These are phyloP conservation scores for Pogonus chalceus DNA, from an alignment of 1,140 invertebrate species.

Conservation along the genomic window DNA sequence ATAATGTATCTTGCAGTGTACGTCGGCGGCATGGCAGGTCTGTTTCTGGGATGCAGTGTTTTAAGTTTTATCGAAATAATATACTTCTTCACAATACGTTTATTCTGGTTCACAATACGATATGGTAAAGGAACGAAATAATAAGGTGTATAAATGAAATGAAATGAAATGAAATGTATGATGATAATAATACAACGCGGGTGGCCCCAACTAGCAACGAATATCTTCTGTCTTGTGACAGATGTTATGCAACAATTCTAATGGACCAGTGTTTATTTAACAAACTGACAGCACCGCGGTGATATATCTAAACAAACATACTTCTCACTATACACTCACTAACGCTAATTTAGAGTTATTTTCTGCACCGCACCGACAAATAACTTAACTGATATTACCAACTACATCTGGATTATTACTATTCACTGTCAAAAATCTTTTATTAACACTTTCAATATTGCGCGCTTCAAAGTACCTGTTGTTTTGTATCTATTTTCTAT, in stretches of 20 bases:
- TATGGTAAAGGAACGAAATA: background rate
- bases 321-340: constrained; percentile 18
- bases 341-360: constrained; percentile 7
- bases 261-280: constrained; percentile 35
- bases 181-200: no score
- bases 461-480: constrained; percentile 11
- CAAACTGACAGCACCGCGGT: constrained; percentile 26
- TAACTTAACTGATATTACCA: constrained; percentile 10
- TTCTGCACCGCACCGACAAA: constrained; percentile 17
- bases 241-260: constrained; percentile 33
- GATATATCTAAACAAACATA: constrained; percentile 21
- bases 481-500: no score
- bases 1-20: constrained; percentile 42
- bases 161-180: no score
- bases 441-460: background rate
- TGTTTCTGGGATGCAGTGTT: constrained; percentile 59
- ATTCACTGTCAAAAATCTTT: constrained; percentile 6
- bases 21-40: constrained; percentile 56
- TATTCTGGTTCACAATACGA: constrained; percentile 40
- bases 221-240: no score
- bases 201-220: no score
- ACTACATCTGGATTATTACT: background rate
- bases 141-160: no score
- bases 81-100: constrained; percentile 50
- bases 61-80: constrained; percentile 56